Evolutionary conservation across 2,888 invertebrate species (phyloP).

Genomic region (Clistopyga incitator): DNA sequence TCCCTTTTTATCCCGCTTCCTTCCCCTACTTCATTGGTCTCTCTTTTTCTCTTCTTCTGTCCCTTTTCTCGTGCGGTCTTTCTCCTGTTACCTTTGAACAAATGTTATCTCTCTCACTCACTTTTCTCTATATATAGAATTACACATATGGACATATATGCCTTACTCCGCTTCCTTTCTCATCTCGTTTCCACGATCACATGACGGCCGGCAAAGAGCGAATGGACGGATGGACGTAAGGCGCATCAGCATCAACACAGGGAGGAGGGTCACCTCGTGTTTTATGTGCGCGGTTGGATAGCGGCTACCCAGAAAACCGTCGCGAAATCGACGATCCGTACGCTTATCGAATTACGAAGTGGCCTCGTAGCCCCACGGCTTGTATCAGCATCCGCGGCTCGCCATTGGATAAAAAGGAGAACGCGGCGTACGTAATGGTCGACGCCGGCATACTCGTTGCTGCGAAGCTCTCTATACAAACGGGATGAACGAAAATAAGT

Average conservation of each 20-base stretch:
- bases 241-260: slow-evolving; percentile 64
- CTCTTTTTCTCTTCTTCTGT: slow-evolving; percentile 9
- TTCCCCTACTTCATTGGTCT: slow-evolving; percentile 8
- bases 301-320: slow-evolving; percentile 74
- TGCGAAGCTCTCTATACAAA: slow-evolving; percentile 23
- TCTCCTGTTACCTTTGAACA: slow-evolving; percentile 4
- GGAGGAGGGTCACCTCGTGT: slow-evolving; percentile 67
- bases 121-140: slow-evolving; percentile 29
- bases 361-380: slow-evolving; percentile 53
- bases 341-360: slow-evolving; percentile 77
- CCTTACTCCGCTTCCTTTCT: slow-evolving; percentile 66
- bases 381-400: slow-evolving; percentile 8
- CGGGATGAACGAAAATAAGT: slow-evolving; percentile 50
- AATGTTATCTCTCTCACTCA: slow-evolving; percentile 8
- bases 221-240: slow-evolving; percentile 25
- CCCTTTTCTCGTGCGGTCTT: slow-evolving; percentile 5
- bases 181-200: slow-evolving; percentile 49
- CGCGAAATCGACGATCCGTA: slow-evolving; percentile 75
- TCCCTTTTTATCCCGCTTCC: slow-evolving; percentile 1
- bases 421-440: slow-evolving; percentile 44
- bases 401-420: slow-evolving; percentile 36
- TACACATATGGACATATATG: slow-evolving; percentile 15
- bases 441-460: slow-evolving; percentile 41
- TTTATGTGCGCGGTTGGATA: slow-evolving; percentile 56
- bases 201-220: background rate